A percentile compares a stretch with the other conserved stretches of the same genome.
These are phyloP conservation scores for Megalurothrips usitatus DNA, from an alignment of 2,888 invertebrate species.

Conservation along the genomic window DNA sequence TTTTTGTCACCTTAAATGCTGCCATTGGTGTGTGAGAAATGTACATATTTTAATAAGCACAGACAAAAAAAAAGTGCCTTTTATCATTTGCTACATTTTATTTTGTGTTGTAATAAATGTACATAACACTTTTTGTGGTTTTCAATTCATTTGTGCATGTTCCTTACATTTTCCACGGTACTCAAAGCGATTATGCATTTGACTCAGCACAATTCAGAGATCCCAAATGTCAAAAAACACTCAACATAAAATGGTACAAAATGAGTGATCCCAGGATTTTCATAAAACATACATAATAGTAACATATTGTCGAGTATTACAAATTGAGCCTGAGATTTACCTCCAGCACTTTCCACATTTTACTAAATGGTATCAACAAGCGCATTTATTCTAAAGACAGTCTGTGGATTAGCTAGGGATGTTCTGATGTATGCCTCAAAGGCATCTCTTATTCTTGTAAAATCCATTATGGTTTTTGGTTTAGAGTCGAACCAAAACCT, in stretches of 20 bases:
- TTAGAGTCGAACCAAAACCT: conserved; percentile 89
- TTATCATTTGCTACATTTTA: not conserved
- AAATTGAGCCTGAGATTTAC: not conserved
- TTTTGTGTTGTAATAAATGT: conserved; percentile 19
- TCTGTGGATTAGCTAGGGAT: conserved; percentile 62
- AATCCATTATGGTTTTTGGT: conserved; percentile 94
- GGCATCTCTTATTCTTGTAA: conserved; percentile 76
- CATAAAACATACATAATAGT: too few species aligned
- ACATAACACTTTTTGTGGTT: not conserved
- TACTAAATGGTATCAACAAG: conserved; percentile 65
- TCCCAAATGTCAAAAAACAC: not conserved
- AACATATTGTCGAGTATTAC: not conserved
- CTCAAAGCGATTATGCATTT: too few species aligned
- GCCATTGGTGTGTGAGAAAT: too few species aligned
- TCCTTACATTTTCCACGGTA: too few species aligned
- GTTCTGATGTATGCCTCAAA: conserved; percentile 72
- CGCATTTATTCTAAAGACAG: conserved; percentile 74
- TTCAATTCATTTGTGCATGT: too few species aligned
- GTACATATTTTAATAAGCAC: not conserved
- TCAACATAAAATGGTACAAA: not conserved
- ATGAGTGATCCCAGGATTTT: too few species aligned
- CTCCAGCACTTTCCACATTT: not conserved
- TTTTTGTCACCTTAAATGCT: too few species aligned
- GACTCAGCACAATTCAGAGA: too few species aligned
- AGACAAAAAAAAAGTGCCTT: not conserved